A percentile compares a stretch with the other conserved stretches of the same genome.
Evolutionary conservation across 2,113 vertebrate species (phyloP).

Genomic region (Gnathonemus longibarbis): DNA sequence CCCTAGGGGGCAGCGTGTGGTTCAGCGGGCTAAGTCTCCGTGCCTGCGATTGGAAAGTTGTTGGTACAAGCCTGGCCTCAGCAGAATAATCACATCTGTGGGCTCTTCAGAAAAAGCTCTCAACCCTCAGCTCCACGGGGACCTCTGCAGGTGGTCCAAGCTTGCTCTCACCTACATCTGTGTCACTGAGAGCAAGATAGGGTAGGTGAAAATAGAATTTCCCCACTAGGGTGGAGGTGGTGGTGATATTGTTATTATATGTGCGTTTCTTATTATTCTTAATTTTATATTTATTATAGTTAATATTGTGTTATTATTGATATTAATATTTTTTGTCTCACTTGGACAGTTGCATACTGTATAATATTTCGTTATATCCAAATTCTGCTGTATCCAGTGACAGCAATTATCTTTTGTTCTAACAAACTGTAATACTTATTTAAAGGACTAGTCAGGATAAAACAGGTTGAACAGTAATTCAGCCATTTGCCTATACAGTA

Average conservation of each 20-base stretch:
- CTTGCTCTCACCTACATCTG: not conserved
- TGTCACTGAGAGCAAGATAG: not conserved
- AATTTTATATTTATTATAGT: not conserved
- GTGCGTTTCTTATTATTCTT: not conserved
- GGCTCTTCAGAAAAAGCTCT: not conserved
- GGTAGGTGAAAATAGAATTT: not conserved
- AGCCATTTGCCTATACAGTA: not conserved
- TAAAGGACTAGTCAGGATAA: not conserved
- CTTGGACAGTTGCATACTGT: not conserved
- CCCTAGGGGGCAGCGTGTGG: not conserved
- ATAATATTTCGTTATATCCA: not conserved
- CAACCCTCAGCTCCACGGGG: not conserved
- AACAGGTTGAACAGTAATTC: not conserved
- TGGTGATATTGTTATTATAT: not conserved
- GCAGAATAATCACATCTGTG: not conserved
- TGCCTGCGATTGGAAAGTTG: not conserved
- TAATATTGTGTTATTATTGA: not conserved
- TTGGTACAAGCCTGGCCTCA: not conserved
- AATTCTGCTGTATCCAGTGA: not conserved
- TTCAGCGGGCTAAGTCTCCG: not conserved
- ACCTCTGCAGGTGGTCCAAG: too few relatives aligned
- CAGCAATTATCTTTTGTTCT: not conserved
- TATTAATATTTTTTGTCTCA: not conserved
- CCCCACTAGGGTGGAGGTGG: not conserved
- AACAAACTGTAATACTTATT: not conserved